A percentile compares a stretch with the other conserved stretches of the same genome.
Conservation (phyloP, 2,888 invertebrate genomes). For the Acrobasis suavella region DNA sequence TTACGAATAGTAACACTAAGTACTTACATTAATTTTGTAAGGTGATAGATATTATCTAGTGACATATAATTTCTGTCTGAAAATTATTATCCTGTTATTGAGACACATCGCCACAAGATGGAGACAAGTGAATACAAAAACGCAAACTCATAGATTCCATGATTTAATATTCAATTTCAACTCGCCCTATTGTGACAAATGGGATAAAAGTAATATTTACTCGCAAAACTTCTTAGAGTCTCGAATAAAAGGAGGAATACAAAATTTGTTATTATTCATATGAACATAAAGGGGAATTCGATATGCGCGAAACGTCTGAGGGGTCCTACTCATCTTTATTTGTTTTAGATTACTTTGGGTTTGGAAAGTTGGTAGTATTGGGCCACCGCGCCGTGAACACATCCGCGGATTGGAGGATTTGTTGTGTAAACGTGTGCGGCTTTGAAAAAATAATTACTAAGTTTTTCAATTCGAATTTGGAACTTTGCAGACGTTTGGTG, state of each 20-base stretch:
- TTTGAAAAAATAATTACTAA: slow-evolving; percentile 60
- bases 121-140: not conserved
- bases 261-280: slow-evolving; percentile 67
- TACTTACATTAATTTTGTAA: too few relatives aligned
- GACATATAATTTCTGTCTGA: too few relatives aligned
- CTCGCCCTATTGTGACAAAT: slow-evolving; percentile 39
- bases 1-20: too few relatives aligned
- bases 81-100: too few relatives aligned
- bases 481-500: slow-evolving; percentile 42
- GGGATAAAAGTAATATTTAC: slow-evolving; percentile 37
- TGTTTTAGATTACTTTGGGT: slow-evolving; percentile 79
- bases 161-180: slow-evolving; percentile 13
- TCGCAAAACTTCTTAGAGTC: slow-evolving; percentile 44
- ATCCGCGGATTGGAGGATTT: slow-evolving; percentile 62
- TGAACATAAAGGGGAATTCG: slow-evolving; percentile 64
- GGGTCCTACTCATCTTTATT: slow-evolving; percentile 75
- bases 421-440: slow-evolving; percentile 47
- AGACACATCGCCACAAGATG: not conserved
- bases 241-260: slow-evolving; percentile 51
- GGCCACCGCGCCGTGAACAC: slow-evolving; percentile 47
- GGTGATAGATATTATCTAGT: too few relatives aligned
- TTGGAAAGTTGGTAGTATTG: slow-evolving; percentile 56
- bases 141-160: not conserved
- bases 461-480: slow-evolving; percentile 64
- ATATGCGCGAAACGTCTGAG: slow-evolving; percentile 68